These are phyloP conservation scores for Apteryx mantelli DNA, from an alignment of 2,113 vertebrate genomes.

Conservation along the genomic window DNA sequence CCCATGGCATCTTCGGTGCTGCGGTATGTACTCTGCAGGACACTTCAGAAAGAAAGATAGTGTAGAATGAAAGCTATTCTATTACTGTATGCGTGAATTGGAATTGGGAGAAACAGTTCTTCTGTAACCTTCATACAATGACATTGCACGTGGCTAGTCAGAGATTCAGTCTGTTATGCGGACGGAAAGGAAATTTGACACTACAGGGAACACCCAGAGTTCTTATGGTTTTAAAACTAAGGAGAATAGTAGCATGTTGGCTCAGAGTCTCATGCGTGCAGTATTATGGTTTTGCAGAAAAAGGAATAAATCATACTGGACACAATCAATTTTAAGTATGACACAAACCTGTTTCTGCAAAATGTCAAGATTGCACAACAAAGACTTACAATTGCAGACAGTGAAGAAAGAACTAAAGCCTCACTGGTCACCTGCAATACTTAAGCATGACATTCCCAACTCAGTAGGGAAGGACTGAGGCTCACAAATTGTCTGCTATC, in stretches of 20 bases:
- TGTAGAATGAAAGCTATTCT: not conserved
- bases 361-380: not conserved
- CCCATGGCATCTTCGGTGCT: not conserved
- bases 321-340: not conserved
- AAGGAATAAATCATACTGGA: not conserved
- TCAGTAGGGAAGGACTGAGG: constrained; percentile 68
- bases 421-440: constrained; percentile 51
- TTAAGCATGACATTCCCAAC: constrained; percentile 43
- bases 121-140: not conserved
- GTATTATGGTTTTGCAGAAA: not conserved
- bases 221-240: not conserved
- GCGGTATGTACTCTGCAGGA: not conserved
- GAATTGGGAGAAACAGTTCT: not conserved
- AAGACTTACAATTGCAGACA: not conserved
- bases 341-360: not conserved
- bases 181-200: not conserved
- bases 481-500: constrained; percentile 65
- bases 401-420: not conserved
- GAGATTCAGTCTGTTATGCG: not conserved
- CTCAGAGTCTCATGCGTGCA: not conserved
- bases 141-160: not conserved
- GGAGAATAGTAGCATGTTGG: not conserved
- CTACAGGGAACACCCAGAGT: not conserved
- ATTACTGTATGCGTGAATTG: not conserved
- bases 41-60: not conserved